phyloP scores from a whole-genome alignment of 2,797 vertebrate species.

The Tamandua tetradactyla region DNA sequence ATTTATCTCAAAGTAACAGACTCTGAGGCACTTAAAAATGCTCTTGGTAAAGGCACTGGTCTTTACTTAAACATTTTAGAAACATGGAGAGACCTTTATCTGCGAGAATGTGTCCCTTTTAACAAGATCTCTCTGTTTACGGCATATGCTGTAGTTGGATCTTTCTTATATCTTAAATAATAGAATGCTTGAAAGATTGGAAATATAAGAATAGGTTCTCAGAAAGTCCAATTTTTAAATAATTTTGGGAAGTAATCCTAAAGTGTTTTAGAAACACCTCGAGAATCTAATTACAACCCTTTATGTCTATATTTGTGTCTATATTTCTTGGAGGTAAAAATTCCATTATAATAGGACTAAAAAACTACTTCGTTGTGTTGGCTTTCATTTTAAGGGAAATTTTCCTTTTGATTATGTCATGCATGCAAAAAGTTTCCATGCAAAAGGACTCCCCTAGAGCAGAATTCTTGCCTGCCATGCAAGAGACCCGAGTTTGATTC shows the following conservation, averaged over 20 bases:
- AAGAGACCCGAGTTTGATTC: no score
- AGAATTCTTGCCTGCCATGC: no score
- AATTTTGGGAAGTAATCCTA: not conserved
- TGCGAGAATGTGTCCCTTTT: not conserved
- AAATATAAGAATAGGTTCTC: not conserved
- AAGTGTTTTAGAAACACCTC: not conserved
- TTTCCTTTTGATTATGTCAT: not conserved
- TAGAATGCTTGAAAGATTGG: not conserved
- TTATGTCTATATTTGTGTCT: not conserved
- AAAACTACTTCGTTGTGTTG: not conserved
- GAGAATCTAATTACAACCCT: not conserved
- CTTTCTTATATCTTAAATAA: not conserved
- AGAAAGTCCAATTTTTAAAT: not conserved
- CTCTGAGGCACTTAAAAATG: not conserved
- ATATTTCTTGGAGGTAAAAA: not conserved
- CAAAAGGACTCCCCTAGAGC: not conserved
- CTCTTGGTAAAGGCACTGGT: not conserved
- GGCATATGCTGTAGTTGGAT: not conserved
- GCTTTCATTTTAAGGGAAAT: not conserved
- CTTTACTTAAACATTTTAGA: not conserved
- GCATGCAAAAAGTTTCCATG: not conserved
- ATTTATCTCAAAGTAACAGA: conserved; percentile 13
- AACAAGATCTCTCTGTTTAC: not conserved
- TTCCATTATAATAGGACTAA: not conserved
- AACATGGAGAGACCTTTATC: not conserved